These are phyloP conservation scores for Trichonephila clavata DNA, from an alignment of 1,140 invertebrate genomes.

Conservation along the genomic window DNA sequence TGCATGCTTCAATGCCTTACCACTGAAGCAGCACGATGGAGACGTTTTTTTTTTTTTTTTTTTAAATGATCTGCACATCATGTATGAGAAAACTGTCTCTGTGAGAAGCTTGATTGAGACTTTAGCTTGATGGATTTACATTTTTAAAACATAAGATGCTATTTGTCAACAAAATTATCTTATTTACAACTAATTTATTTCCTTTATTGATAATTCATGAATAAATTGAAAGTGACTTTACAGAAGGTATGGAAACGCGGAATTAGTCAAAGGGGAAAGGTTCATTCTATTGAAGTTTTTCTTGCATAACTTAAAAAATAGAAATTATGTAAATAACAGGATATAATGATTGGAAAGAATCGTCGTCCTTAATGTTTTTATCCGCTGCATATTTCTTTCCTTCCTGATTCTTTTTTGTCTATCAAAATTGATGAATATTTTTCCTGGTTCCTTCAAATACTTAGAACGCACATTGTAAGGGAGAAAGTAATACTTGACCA, in stretches of 20 bases:
- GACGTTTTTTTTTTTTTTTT: background rate
- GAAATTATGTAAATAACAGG: background rate
- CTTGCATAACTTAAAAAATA: background rate
- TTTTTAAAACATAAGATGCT: background rate
- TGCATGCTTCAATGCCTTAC: constrained; percentile 58
- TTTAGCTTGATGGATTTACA: background rate
- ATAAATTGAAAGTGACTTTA: background rate
- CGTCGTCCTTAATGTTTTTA: background rate
- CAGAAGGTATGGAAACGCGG: background rate
- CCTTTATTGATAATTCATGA: no score
- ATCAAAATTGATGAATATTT: constrained; percentile 1
- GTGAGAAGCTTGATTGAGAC: background rate
- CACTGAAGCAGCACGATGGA: constrained; percentile 28
- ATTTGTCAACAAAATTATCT: background rate
- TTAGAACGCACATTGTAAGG: background rate
- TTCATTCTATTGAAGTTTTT: background rate
- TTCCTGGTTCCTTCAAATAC: constrained; percentile 28
- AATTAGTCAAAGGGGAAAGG: background rate
- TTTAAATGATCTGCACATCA: background rate
- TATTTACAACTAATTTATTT: background rate
- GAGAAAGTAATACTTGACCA: background rate
- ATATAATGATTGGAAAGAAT: constrained; percentile 1
- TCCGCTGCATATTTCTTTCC: background rate
- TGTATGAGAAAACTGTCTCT: constrained; percentile 1
- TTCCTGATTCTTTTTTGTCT: constrained; percentile 1